phyloP scores from a whole-genome alignment of 1,140 invertebrate species.

The Drosophila sp. region DNA sequence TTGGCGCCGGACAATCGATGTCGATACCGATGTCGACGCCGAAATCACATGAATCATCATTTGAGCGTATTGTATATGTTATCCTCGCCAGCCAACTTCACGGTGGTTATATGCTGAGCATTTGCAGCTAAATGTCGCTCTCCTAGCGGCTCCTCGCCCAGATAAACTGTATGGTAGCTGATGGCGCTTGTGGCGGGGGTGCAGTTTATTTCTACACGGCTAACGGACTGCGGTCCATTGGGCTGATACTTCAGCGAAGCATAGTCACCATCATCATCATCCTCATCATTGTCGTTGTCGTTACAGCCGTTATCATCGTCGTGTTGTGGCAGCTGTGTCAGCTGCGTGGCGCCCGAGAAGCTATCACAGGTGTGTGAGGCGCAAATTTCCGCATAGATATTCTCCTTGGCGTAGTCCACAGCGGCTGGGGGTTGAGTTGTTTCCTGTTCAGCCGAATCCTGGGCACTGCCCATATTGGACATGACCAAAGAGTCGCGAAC shows the following conservation, averaged over 20 bases:
- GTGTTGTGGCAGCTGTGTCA: conserved; percentile 50
- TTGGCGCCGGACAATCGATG: conserved; percentile 74
- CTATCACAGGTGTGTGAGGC: conserved; percentile 73
- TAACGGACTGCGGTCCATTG: conserved; percentile 68
- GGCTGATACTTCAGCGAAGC: conserved; percentile 74
- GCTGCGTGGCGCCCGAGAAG: conserved; percentile 57
- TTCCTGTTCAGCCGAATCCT: conserved; percentile 1
- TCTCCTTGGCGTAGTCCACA: conserved; percentile 85
- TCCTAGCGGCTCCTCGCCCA: conserved; percentile 74
- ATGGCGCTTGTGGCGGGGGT: conserved; percentile 63
- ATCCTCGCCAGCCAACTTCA: conserved; percentile 74
- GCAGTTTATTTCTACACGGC: conserved; percentile 79
- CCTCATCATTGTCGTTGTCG: conserved; percentile 15
- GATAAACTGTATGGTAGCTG: conserved; percentile 78
- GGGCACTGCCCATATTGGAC: conserved; percentile 51
- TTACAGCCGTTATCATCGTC: too few species aligned
- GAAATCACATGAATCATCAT: conserved; percentile 84
- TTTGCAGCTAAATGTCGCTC: conserved; percentile 46
- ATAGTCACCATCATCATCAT: conserved; percentile 73
- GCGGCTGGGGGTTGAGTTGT: conserved; percentile 20
- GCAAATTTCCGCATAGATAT: conserved; percentile 87
- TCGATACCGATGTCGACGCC: conserved; percentile 61
- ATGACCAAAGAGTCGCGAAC: conserved; percentile 79
- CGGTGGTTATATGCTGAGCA: conserved; percentile 67
- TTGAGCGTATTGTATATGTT: conserved; percentile 84